Base-by-base conservation (phyloP, 1,140 invertebrate species). In the Bombus impatiens region DNA sequence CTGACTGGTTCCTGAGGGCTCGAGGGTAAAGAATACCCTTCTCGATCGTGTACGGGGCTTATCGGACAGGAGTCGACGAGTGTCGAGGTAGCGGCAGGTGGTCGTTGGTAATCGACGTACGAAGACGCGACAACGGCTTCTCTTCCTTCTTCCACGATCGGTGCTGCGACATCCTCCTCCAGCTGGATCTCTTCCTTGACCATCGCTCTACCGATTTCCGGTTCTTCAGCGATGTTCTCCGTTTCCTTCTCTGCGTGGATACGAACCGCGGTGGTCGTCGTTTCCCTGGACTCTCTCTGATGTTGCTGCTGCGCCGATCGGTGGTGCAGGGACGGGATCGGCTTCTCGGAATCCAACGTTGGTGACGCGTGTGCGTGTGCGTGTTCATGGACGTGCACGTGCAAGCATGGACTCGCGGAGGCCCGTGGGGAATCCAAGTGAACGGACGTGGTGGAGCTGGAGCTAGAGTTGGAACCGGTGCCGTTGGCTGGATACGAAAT, bases 1-100 rank as follows among this genome's bases (percentile, higher is more conserved):
- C 90, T 92, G 15, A 68, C 59, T 6, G 91, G 92, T 40, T 87
- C 90, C n/a, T 89, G 89, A 12, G 94, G 93, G 85, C 93, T 95
- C 47, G 91, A 87, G 32, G 93, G 87, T 81, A 90, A 85, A 3
- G 94, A 92, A 72, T 92, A 91, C 74, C 91, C 89, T 83, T 91
- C 84, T 81, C 83, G 65, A 42, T 89, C 82, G 59, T 86, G 53
- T 1, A 57, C 71, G 8, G 84, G 89, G 35, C 87, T 91, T 15
- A 44, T 71, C 59, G 67, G 57, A 53, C 65, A 84, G 22, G 71
- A 86, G 37, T 82, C 86, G 47, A 70, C 40, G 15, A 84, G 78
- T 37, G 78, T 65, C 44, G 68, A 78, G 22, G 86, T 86, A 89
- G 87, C 87, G 65, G 87, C 88, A 89, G 86, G 87, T 90, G 87